phyloP scores from a whole-genome alignment of 2,797 vertebrate genomes.

The Lateolabrax maculatus region DNA sequence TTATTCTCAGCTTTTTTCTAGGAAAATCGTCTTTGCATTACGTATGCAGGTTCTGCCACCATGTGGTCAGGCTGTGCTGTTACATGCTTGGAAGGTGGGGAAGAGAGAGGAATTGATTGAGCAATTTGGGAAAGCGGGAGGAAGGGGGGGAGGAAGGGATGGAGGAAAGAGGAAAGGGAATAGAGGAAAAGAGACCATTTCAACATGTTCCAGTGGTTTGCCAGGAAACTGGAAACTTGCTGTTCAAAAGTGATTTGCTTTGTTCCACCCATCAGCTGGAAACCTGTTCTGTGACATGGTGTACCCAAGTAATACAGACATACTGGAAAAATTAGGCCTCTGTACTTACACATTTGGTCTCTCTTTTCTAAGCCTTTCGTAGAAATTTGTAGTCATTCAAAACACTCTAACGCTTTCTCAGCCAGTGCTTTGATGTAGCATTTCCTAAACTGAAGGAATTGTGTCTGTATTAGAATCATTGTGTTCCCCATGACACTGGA shows the following conservation, averaged over 20 bases:
- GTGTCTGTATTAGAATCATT: background rate
- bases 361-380: background rate
- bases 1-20: background rate
- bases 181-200: conserved; percentile 1
- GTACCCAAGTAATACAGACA: background rate
- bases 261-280: background rate
- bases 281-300: background rate
- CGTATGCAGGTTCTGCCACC: conserved; percentile 65
- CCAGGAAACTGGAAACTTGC: conserved; percentile 34
- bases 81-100: conserved; percentile 31
- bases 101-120: background rate
- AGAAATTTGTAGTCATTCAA: background rate
- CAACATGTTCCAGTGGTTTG: background rate
- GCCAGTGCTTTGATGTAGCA: background rate
- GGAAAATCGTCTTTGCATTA: background rate
- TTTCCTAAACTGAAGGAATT: background rate
- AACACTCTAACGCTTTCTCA: background rate
- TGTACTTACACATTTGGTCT: background rate
- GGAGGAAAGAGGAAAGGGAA: background rate
- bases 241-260: conserved; percentile 5
- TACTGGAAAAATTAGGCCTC: conserved; percentile 18
- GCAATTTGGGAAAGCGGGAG: background rate
- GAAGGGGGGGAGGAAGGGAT: background rate
- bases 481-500: background rate
- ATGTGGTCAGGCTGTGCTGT: conserved; percentile 62